Evolutionary conservation across 2,797 vertebrate species (phyloP).

Genomic region (Anguilla marmorata): DNA sequence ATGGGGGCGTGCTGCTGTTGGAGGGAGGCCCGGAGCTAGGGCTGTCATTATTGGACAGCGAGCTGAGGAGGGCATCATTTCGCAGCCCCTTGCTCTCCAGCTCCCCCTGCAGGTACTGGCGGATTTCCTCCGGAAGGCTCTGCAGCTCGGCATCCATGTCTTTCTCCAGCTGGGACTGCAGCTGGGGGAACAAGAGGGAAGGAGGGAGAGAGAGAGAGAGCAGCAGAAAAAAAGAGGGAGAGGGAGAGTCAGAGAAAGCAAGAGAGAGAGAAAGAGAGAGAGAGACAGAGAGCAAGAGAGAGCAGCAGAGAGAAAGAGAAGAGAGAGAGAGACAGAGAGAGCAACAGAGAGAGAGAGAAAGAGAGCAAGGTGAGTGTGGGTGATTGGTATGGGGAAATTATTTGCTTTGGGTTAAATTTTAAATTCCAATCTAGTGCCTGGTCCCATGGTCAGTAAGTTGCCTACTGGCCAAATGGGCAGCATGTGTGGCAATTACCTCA

Average conservation of each 20-base stretch:
- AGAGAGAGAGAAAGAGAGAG: neutral
- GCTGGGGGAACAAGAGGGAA: conserved; percentile 54
- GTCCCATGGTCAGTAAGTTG: neutral
- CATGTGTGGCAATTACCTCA: neutral
- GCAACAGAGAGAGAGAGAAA: neutral
- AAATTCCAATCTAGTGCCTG: neutral
- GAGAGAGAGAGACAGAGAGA: conserved; percentile 3
- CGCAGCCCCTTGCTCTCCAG: conserved; percentile 62
- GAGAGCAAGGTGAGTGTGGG: neutral
- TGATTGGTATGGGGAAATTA: neutral
- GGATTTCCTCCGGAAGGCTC: conserved; percentile 74
- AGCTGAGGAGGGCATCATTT: conserved; percentile 60
- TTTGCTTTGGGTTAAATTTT: neutral
- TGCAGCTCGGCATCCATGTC: conserved; percentile 68
- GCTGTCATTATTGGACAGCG: conserved; percentile 67
- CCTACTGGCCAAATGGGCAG: neutral
- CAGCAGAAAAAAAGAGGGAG: neutral
- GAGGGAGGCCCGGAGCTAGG: conserved; percentile 69
- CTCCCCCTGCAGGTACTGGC: conserved; percentile 72
- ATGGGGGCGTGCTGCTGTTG: conserved; percentile 73
- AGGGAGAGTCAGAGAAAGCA: neutral
- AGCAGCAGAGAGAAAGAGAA: conserved; percentile 5
- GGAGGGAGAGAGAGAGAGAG: neutral
- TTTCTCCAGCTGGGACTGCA: conserved; percentile 63
- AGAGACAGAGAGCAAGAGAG: neutral